Conservation (phyloP, 2,797 vertebrate genomes). For the Enoplosus armatus region DNA sequence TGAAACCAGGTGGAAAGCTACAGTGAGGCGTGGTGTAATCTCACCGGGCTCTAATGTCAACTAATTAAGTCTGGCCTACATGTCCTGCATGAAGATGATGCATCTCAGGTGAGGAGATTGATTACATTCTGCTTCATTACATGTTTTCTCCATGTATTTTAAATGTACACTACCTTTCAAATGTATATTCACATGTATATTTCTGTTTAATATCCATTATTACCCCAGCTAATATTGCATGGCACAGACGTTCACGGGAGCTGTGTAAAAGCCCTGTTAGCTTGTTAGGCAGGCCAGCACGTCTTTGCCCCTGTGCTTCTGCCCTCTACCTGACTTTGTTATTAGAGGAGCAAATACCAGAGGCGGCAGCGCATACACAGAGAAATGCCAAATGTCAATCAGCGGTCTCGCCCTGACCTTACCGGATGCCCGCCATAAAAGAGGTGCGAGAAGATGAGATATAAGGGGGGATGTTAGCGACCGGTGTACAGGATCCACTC, state of each 20-base stretch:
- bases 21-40: conserved; percentile 14
- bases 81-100: conserved; percentile 17
- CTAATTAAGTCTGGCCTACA: conserved; percentile 52
- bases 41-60: conserved; percentile 53
- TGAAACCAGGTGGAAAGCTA: conserved; percentile 47
- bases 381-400: conserved; percentile 77
- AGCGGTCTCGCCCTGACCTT: conserved; percentile 60
- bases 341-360: conserved; percentile 73
- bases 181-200: not conserved
- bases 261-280: conserved; percentile 35
- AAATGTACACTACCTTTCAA: not conserved
- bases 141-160: not conserved
- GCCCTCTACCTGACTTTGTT: conserved; percentile 73
- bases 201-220: conserved; percentile 12
- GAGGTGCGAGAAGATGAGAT: conserved; percentile 48
- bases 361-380: conserved; percentile 62
- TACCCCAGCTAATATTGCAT: not conserved
- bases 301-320: conserved; percentile 44
- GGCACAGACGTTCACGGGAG: not conserved
- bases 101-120: conserved; percentile 30
- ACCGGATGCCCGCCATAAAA: conserved; percentile 8
- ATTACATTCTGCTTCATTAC: conserved; percentile 33
- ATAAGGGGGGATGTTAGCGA: conserved; percentile 35
- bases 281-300: conserved; percentile 49
- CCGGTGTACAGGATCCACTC: conserved; percentile 14